phyloP scores from a whole-genome alignment of 2,797 vertebrate genomes.

The Lateolabrax maculatus region DNA sequence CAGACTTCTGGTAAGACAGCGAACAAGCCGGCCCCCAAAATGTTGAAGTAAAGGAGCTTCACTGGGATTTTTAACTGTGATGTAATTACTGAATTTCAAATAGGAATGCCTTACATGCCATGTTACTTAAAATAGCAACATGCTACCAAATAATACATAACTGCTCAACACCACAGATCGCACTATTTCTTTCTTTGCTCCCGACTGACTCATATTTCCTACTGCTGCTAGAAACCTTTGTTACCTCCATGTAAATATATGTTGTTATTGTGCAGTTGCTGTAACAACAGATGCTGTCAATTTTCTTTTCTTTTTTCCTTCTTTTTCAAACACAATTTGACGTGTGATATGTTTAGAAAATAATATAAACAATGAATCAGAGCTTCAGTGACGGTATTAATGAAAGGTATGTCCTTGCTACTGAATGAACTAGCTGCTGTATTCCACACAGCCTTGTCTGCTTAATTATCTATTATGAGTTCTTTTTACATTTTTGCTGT shows the following conservation, averaged over 20 bases:
- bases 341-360: not conserved
- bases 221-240: not conserved
- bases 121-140: no score
- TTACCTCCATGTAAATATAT: not conserved
- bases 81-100: no score
- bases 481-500: not conserved
- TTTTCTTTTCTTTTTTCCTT: not conserved
- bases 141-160: no score
- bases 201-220: not conserved
- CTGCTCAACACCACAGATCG: not conserved
- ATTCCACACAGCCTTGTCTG: slow-evolving; percentile 5
- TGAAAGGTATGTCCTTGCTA: slow-evolving; percentile 12
- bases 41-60: no score
- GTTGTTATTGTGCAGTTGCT: not conserved
- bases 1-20: no score
- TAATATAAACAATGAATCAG: not conserved
- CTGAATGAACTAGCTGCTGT: not conserved
- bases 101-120: no score
- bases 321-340: not conserved
- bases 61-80: no score
- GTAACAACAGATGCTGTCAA: not conserved
- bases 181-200: not conserved
- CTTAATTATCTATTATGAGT: slow-evolving; percentile 5
- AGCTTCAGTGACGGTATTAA: not conserved
- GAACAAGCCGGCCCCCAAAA: no score